phyloP scores from a whole-genome alignment of 2,888 invertebrate genomes.

The Pseudococcus jackbeardsleyi region DNA sequence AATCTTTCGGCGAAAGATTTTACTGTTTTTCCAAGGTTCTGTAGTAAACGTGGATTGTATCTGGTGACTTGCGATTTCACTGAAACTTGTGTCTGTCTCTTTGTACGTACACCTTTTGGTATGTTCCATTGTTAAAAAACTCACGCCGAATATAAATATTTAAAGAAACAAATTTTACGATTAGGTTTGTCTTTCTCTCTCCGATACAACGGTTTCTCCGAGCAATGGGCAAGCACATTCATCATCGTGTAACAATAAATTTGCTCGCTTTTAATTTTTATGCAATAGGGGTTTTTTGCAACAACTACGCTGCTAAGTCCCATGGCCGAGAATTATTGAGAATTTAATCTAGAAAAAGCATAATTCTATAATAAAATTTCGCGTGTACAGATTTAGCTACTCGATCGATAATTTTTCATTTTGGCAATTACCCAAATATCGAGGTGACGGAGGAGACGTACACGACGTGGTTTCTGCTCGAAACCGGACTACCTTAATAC shows the following conservation, averaged over 20 bases:
- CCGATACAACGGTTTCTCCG: not conserved
- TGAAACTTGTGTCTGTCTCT: not conserved
- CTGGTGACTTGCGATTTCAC: slow-evolving; percentile 50
- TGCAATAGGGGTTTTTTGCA: not conserved
- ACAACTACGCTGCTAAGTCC: not conserved
- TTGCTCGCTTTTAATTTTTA: not conserved
- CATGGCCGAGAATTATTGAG: not conserved
- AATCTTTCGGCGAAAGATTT: slow-evolving; percentile 26
- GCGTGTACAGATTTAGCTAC: not conserved
- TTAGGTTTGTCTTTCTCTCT: not conserved
- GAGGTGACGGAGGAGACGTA: not conserved
- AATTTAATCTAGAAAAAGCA: not conserved
- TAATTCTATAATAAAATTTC: not conserved
- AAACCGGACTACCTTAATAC: slow-evolving; percentile 25
- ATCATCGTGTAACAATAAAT: slow-evolving; percentile 9
- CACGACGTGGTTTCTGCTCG: not conserved
- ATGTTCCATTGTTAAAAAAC: slow-evolving; percentile 32
- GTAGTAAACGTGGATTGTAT: not conserved
- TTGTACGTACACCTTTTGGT: slow-evolving; percentile 17
- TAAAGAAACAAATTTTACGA: slow-evolving; percentile 44
- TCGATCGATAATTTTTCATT: not conserved
- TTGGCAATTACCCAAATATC: slow-evolving; percentile 13
- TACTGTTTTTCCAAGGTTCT: slow-evolving; percentile 48
- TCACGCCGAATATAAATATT: slow-evolving; percentile 43
- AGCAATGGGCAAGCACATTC: not conserved